These are phyloP conservation scores for Tokudaia tokunoshimensis DNA, from an alignment of 2,797 vertebrate species.

Conservation along the genomic window DNA sequence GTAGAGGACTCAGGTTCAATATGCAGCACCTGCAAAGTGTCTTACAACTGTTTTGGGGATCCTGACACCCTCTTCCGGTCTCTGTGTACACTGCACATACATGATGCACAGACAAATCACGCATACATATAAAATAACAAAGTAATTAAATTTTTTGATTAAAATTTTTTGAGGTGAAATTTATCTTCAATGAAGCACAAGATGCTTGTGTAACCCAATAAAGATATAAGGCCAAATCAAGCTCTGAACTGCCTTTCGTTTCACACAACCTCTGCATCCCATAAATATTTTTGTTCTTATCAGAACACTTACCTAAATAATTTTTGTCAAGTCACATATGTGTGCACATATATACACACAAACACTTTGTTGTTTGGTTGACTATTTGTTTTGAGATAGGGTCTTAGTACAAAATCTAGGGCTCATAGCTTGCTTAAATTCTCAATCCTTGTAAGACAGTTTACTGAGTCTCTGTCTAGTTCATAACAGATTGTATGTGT, in stretches of 20 bases:
- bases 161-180: background rate
- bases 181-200: constrained; percentile 49
- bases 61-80: background rate
- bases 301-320: background rate
- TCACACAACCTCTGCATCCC: background rate
- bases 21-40: background rate
- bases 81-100: background rate
- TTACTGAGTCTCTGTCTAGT: background rate
- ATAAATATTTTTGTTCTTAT: constrained; percentile 17
- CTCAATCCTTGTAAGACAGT: background rate
- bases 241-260: background rate
- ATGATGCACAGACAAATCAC: background rate
- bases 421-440: background rate
- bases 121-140: background rate
- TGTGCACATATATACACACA: background rate
- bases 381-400: background rate
- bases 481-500: background rate
- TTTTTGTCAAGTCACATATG: background rate
- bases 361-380: background rate
- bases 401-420: background rate
- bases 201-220: background rate
- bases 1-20: background rate
- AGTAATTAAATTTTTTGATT: background rate
- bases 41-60: too few relatives aligned
- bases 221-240: background rate